Evolutionary conservation across 2,888 invertebrate genomes (phyloP), one percentile per base, ranked within the genome.

Genomic region (Timandra comae): DNA sequence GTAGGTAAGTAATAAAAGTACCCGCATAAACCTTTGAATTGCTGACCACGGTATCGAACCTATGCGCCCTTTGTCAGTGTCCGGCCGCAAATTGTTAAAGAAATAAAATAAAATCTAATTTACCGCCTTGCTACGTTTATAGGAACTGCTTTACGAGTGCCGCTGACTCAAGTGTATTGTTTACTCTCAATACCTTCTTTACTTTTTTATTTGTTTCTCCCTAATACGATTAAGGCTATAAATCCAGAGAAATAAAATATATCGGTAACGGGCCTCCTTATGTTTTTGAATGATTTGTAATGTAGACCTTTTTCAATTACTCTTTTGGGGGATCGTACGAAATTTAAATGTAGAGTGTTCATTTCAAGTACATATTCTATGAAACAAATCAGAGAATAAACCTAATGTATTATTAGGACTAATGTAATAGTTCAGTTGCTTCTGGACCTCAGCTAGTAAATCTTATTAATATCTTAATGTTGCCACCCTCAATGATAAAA

Each of bases 91-190:
- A 82, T 80, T 82, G 79, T 84, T 81, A 73, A 82, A 82, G 81
- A 80, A 84, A 81, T 82, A 81, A 81, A 81, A 80, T 79, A 77
- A 79, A 82, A 80, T 82, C 78, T 79, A 84, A 84, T 82, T 82
- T 82, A 77, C 75, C 75, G 77, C 72, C 63, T 72, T 77, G 61
- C 68, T 79, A 76, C 80, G 70, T 81, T 80, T 78, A 80, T 75
- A 66, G 69, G 69, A 70, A 75, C 67, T 62, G 65, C 71, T 78
- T 78, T 78, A 78, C 70, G 78, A 78, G 75, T 67, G 63, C 62
- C 56, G 65, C 68, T 65, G 70, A 69, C 62, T 69, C 62, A 45
- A 69, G 65, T 57, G 60, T 62, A 70, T 73, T 75, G 71, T 75
- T 73, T 73, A 66, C 67, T 67, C 68, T 66, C 74, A 69, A 73